A percentile compares a stretch with the other conserved stretches of the same genome.
Evolutionary conservation across 2,797 vertebrate genomes (phyloP).

Genomic region (Scomberomorus guttatus): DNA sequence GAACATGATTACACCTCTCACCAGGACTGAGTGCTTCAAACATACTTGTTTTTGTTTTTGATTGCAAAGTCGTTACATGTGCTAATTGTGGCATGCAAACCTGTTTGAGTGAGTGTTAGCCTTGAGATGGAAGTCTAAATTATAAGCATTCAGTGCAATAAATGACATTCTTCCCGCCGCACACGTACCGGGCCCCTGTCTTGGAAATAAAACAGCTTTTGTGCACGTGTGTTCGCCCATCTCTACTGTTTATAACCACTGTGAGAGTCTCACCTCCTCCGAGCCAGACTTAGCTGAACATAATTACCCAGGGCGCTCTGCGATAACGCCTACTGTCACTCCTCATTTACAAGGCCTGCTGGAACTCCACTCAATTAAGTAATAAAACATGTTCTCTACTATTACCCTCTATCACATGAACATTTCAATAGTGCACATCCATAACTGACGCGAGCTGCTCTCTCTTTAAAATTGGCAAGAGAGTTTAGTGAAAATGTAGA

Average conservation of each 20-base stretch:
- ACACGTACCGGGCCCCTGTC: slow-evolving; percentile 12
- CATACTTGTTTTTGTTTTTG: slow-evolving; percentile 80
- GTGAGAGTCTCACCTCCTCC: slow-evolving; percentile 70
- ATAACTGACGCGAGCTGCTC: slow-evolving; percentile 72
- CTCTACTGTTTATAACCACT: slow-evolving; percentile 64
- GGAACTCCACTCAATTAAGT: slow-evolving; percentile 80
- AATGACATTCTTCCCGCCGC: slow-evolving; percentile 46
- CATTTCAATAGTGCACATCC: slow-evolving; percentile 72
- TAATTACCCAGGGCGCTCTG: slow-evolving; percentile 79
- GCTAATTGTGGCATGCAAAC: slow-evolving; percentile 75
- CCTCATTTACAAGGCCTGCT: slow-evolving; percentile 81
- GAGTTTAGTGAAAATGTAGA: slow-evolving; percentile 66
- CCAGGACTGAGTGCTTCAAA: slow-evolving; percentile 79
- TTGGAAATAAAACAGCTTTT: slow-evolving; percentile 52
- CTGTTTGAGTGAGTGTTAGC: slow-evolving; percentile 61
- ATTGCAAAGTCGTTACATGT: slow-evolving; percentile 77
- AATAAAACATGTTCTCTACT: slow-evolving; percentile 79
- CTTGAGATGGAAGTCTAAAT: slow-evolving; percentile 53
- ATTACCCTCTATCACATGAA: slow-evolving; percentile 73
- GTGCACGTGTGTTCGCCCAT: slow-evolving; percentile 29
- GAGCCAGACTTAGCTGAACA: slow-evolving; percentile 71
- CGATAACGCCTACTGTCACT: slow-evolving; percentile 81
- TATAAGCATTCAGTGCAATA: slow-evolving; percentile 56
- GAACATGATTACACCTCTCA: slow-evolving; percentile 85
- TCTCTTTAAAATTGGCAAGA: slow-evolving; percentile 69